Conservation (phyloP, 1,140 invertebrate species). For the Goniozus legneri region DNA sequence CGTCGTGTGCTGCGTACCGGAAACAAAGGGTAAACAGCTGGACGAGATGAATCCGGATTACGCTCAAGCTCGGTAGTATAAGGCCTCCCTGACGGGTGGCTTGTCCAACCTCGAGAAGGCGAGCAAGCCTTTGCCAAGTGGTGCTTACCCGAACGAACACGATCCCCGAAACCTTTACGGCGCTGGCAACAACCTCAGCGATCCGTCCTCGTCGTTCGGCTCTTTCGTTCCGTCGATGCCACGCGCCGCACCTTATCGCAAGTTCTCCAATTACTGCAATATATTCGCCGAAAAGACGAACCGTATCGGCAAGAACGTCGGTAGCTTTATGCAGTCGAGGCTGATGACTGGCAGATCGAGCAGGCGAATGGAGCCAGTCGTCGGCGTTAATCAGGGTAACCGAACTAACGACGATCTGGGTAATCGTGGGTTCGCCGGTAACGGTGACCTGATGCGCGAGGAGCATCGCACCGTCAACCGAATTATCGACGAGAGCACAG, state of each 20-base stretch:
- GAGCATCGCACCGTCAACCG: not conserved
- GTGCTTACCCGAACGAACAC: conserved; percentile 46
- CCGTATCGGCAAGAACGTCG: conserved; percentile 35
- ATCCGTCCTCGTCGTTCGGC: not conserved
- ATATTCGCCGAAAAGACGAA: conserved; percentile 45
- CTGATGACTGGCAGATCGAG: conserved; percentile 17
- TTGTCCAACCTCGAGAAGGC: conserved; percentile 49
- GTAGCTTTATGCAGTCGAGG: conserved; percentile 28
- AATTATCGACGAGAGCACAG: not conserved
- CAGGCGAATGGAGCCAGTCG: conserved; percentile 8
- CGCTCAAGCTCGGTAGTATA: conserved; percentile 57
- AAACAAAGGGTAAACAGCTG: conserved; percentile 83
- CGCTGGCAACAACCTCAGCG: not conserved
- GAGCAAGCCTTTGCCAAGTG: conserved; percentile 44
- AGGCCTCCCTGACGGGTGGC: conserved; percentile 53
- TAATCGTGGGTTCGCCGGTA: not conserved
- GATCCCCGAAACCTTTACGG: conserved; percentile 39
- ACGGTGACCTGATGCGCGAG: conserved; percentile 14
- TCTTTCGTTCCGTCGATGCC: not conserved
- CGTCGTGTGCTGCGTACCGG: conserved; percentile 81
- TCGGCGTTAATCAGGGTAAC: not conserved
- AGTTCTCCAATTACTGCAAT: conserved; percentile 39
- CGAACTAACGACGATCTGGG: not conserved
- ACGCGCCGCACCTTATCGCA: conserved; percentile 12
- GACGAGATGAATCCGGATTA: conserved; percentile 81